phyloP scores from a whole-genome alignment of 2,113 vertebrate species.

The Lichenostomus cassidix region DNA sequence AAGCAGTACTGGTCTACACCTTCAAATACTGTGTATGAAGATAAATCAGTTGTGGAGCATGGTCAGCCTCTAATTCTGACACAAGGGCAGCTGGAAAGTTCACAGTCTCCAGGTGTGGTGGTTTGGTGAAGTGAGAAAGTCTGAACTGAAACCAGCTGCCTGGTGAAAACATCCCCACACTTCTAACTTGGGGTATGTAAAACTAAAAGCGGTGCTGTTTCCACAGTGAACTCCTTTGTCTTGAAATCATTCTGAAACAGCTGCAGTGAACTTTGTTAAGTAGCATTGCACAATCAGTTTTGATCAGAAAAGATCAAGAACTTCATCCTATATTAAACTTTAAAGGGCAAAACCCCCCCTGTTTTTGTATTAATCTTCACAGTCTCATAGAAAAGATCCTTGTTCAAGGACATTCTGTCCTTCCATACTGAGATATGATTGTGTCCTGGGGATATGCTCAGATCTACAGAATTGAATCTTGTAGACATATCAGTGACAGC shows the following conservation, averaged over 20 bases:
- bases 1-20: background rate
- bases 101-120: background rate
- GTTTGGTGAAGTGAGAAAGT: background rate
- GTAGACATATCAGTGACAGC: background rate
- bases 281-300: background rate
- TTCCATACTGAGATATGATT: fast-evolving
- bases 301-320: background rate
- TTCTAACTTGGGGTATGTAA: background rate
- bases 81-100: background rate
- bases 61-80: background rate
- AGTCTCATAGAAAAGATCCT: background rate
- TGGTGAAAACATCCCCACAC: background rate
- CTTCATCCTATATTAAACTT: background rate
- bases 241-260: background rate
- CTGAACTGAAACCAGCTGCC: background rate
- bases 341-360: background rate
- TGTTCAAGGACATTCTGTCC: background rate
- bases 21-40: background rate
- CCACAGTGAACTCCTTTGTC: background rate
- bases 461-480: background rate
- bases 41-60: background rate
- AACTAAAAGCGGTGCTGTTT: background rate
- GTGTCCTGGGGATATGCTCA: background rate
- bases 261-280: background rate
- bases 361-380: background rate